These are phyloP conservation scores for Callyntrura sp. DNA, from an alignment of 2,888 invertebrate genomes.

Conservation along the genomic window DNA sequence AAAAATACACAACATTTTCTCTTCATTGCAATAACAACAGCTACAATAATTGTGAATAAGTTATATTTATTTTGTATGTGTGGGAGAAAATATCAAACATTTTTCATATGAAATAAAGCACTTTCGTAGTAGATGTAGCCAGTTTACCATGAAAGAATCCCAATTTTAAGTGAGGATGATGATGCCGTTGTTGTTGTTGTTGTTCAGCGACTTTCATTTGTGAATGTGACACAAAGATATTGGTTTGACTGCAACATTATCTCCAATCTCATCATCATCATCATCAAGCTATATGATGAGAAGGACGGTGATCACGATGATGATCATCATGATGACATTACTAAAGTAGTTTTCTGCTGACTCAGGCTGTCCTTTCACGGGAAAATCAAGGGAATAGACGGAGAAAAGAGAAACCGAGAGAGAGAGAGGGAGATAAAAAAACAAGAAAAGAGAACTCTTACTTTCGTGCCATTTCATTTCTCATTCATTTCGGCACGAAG, in stretches of 20 bases:
- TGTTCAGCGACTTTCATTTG: conserved; percentile 35
- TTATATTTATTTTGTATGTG: not conserved
- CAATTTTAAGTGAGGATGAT: conserved; percentile 54
- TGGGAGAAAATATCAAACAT: not conserved
- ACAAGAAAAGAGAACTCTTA: conserved; percentile 41
- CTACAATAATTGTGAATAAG: not conserved
- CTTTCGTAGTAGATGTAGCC: not conserved
- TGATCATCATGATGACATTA: conserved; percentile 69
- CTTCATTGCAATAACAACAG: too few species aligned
- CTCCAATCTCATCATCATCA: conserved; percentile 32
- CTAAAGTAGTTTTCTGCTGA: conserved; percentile 62
- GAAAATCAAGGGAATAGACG: too few species aligned
- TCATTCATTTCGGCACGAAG: conserved; percentile 52
- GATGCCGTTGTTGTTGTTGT: too few species aligned
- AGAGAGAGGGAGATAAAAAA: conserved; percentile 14
- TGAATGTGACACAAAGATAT: conserved; percentile 39
- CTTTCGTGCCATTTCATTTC: conserved; percentile 63
- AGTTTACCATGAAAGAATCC: conserved; percentile 33
- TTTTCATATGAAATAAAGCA: not conserved
- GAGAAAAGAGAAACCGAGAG: not conserved
- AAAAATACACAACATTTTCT: not conserved
- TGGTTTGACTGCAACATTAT: conserved; percentile 15
- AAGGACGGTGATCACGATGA: conserved; percentile 53
- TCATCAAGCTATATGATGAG: conserved; percentile 27
- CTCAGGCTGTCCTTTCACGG: conserved; percentile 50